Percentiles rank a stretch among this genome's conserved stretches.
Evolutionary conservation across 2,113 vertebrate species (phyloP).

Genomic region (Poicephalus meyeri): DNA sequence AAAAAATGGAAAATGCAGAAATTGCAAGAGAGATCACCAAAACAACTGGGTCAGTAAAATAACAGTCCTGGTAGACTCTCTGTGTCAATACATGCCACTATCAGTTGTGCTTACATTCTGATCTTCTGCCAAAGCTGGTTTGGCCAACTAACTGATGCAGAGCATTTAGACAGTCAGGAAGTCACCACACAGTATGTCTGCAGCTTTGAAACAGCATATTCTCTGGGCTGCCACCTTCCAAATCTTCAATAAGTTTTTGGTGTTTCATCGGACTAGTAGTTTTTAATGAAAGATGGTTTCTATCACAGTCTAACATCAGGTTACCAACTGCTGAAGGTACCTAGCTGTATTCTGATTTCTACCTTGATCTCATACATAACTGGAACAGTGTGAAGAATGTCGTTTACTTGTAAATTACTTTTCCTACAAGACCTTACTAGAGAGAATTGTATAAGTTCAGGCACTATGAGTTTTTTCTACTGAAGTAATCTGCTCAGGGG

Average conservation of each 20-base stretch:
- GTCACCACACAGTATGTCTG: fast-evolving
- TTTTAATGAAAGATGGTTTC: neutral
- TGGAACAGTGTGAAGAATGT: fast-evolving
- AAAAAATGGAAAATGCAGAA: neutral
- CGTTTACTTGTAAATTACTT: neutral
- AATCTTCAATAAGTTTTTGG: neutral
- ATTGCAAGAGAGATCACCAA: neutral
- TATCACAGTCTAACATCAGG: neutral
- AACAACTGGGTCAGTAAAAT: neutral
- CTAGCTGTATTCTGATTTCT: neutral
- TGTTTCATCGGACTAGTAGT: neutral
- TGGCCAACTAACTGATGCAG: neutral
- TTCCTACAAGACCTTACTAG: neutral
- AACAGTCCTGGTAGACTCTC: neutral
- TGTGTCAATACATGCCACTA: fast-evolving
- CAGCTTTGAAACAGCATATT: neutral
- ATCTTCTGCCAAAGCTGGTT: neutral
- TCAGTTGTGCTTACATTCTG: neutral
- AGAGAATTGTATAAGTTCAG: neutral
- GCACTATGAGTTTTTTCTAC: neutral
- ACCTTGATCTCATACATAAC: neutral
- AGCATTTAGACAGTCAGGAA: neutral
- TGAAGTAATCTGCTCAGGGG: neutral
- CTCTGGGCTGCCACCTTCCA: neutral
- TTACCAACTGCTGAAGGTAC: neutral